These are phyloP conservation scores for Oreortyx pictus DNA, from an alignment of 2,797 vertebrate genomes.

Conservation along the genomic window DNA sequence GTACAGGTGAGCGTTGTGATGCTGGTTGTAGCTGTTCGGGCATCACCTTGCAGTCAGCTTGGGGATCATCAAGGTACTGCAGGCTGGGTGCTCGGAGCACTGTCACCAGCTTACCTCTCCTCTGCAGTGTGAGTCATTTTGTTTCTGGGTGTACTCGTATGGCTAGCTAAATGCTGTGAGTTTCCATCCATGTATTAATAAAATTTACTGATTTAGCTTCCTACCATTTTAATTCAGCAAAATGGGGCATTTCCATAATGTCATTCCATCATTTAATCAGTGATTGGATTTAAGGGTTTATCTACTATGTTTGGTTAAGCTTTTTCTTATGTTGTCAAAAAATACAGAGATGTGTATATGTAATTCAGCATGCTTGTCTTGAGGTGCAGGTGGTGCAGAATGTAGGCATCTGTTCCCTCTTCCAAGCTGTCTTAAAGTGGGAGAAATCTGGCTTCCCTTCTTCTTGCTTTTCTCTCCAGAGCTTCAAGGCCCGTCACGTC, in stretches of 20 bases:
- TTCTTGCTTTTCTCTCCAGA: not conserved
- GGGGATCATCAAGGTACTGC: accelerated
- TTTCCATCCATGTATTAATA: not conserved
- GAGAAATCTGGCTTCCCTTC: not conserved
- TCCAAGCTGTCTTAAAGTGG: not conserved
- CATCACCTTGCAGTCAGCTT: not conserved
- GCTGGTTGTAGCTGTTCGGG: not conserved
- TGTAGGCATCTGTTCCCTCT: not conserved
- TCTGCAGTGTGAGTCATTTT: not conserved
- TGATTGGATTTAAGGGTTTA: not conserved
- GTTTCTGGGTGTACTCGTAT: not conserved
- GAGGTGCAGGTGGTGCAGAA: accelerated
- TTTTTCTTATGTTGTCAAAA: not conserved
- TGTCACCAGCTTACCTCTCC: accelerated
- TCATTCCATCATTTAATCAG: not conserved
- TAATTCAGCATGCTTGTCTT: not conserved
- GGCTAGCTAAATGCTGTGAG: not conserved
- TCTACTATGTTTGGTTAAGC: not conserved
- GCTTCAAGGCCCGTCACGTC: not conserved
- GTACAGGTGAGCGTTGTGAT: not conserved
- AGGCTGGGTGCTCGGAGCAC: not conserved
- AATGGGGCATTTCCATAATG: not conserved
- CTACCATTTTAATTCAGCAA: not conserved
- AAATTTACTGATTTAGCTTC: not conserved
- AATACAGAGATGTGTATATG: not conserved